Conservation (phyloP, 2,797 vertebrate genomes). For the Gambelia wislizenii region DNA sequence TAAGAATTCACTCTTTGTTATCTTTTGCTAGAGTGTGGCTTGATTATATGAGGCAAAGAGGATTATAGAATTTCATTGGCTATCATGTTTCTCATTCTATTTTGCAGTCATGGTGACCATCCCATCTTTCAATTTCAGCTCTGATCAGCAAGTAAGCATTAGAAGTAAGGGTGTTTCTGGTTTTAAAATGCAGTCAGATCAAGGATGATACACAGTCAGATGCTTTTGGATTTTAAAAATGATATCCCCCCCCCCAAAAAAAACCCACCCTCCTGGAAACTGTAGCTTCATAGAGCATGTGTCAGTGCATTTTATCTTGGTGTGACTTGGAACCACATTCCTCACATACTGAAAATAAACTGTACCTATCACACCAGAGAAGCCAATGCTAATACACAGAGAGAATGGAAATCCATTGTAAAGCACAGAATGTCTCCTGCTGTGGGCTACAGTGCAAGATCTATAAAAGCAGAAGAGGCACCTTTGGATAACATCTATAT, state of each 20-base stretch:
- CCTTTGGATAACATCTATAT: conserved; percentile 27
- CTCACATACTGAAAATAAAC: background rate
- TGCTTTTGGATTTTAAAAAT: background rate
- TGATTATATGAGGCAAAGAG: background rate
- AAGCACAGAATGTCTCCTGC: conserved; percentile 14
- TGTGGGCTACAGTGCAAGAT: background rate
- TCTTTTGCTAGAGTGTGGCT: background rate
- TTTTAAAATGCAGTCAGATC: background rate
- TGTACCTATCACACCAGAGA: background rate
- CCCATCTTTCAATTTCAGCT: background rate
- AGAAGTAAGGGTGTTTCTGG: background rate
- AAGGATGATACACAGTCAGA: background rate
- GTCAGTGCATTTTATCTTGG: background rate
- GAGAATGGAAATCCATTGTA: background rate
- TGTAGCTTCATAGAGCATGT: background rate
- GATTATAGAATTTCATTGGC: background rate
- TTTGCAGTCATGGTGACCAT: background rate
- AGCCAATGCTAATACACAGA: background rate
- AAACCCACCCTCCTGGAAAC: background rate
- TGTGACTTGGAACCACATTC: background rate
- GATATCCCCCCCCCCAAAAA: too few species aligned
- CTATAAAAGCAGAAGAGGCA: conserved; percentile 15
- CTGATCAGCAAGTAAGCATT: background rate
- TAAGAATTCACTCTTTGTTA: background rate
- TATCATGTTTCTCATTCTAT: background rate